phyloP scores from a whole-genome alignment of 2,797 vertebrate genomes.

The Gorsachius magnificus region DNA sequence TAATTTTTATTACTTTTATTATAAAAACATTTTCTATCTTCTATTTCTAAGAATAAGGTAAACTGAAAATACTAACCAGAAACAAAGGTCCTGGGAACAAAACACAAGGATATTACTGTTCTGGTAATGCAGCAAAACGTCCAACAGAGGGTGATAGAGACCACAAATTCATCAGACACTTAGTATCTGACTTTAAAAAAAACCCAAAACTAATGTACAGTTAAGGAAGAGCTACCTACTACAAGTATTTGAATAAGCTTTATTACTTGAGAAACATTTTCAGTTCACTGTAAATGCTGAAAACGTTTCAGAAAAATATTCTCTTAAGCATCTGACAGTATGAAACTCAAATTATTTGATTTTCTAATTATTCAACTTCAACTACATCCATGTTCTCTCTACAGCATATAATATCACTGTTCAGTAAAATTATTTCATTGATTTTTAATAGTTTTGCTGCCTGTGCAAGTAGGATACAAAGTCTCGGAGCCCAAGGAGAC shows the following conservation, averaged over 20 bases:
- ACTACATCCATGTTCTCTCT: neutral
- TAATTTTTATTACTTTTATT: neutral
- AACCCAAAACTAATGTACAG: neutral
- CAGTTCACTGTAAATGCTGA: neutral
- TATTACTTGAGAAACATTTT: neutral
- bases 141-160: constrained; percentile 62
- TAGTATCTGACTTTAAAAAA: neutral
- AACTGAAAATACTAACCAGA: neutral
- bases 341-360: neutral
- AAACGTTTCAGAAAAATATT: neutral
- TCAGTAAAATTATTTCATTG: neutral
- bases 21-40: neutral
- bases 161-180: neutral
- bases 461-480: neutral
- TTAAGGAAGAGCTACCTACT: neutral
- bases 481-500: neutral
- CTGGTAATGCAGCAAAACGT: neutral
- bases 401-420: neutral
- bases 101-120: neutral
- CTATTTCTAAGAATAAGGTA: neutral
- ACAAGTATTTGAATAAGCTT: neutral
- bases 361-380: neutral
- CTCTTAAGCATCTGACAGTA: neutral
- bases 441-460: neutral
- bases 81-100: neutral